Evolutionary conservation across 2,113 vertebrate species (phyloP).

Genomic region (Catagonus wagneri): DNA sequence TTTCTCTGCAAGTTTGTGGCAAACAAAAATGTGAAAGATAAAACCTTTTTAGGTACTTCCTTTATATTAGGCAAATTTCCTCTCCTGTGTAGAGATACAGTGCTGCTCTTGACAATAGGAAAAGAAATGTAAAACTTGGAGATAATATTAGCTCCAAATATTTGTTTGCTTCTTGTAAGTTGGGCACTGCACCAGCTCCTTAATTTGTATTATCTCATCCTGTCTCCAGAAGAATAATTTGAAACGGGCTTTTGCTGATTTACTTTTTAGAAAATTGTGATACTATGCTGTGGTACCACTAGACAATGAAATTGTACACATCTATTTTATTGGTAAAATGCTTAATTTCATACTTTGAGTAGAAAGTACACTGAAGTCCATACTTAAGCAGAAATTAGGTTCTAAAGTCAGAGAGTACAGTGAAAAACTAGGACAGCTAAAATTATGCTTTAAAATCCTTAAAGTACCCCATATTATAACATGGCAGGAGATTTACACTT

Average conservation of each 20-base stretch:
- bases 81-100: background rate
- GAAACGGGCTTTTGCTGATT: background rate
- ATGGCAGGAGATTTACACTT: background rate
- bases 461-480: background rate
- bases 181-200: background rate
- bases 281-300: background rate
- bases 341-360: background rate
- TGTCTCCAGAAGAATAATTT: background rate
- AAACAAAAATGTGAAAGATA: slow-evolving; percentile 11
- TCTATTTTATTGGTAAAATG: slow-evolving; percentile 23
- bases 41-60: background rate
- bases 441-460: slow-evolving; percentile 28
- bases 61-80: background rate
- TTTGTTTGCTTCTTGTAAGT: background rate
- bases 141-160: background rate
- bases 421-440: background rate
- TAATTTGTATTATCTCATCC: background rate
- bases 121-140: background rate
- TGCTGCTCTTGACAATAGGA: background rate
- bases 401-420: background rate
- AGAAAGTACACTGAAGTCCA: background rate
- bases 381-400: background rate
- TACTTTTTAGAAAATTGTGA: background rate
- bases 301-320: background rate
- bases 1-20: background rate